Percentiles rank a stretch among this genome's conserved stretches.
Evolutionary conservation across 1,140 invertebrate species (phyloP).

Genomic region (Harpegnathos saltator): DNA sequence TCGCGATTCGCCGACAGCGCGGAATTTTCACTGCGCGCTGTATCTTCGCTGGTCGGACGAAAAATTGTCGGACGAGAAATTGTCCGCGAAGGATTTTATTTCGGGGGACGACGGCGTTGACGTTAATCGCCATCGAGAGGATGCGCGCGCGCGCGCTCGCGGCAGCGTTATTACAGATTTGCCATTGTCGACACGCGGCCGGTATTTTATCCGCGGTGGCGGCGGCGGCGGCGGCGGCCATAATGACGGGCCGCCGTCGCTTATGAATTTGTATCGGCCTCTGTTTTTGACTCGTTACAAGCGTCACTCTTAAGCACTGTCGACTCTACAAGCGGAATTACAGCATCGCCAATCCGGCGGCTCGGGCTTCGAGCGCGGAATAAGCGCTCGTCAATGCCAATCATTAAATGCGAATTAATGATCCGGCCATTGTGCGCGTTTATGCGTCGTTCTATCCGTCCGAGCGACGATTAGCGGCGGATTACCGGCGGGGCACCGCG

Average conservation of each 20-base stretch:
- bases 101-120: background rate
- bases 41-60: constrained; percentile 4
- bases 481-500: constrained; percentile 63
- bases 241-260: constrained; percentile 9
- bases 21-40: too few relatives aligned
- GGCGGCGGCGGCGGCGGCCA: background rate
- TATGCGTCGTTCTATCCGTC: constrained; percentile 60
- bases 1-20: too few relatives aligned
- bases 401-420: constrained; percentile 75
- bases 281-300: constrained; percentile 33
- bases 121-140: background rate
- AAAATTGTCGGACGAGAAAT: constrained; percentile 43
- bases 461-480: constrained; percentile 72
- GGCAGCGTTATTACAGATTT: constrained; percentile 19
- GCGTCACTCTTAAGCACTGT: constrained; percentile 48
- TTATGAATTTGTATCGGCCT: constrained; percentile 51
- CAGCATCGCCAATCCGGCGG: constrained; percentile 34
- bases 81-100: constrained; percentile 18
- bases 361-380: background rate
- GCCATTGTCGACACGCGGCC: constrained; percentile 8
- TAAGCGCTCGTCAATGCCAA: constrained; percentile 67
- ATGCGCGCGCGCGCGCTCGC: too few relatives aligned
- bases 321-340: constrained; percentile 50
- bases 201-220: background rate
- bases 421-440: constrained; percentile 56